Evolutionary conservation across 2,888 invertebrate genomes (phyloP).

Genomic region (Ctena decussata): DNA sequence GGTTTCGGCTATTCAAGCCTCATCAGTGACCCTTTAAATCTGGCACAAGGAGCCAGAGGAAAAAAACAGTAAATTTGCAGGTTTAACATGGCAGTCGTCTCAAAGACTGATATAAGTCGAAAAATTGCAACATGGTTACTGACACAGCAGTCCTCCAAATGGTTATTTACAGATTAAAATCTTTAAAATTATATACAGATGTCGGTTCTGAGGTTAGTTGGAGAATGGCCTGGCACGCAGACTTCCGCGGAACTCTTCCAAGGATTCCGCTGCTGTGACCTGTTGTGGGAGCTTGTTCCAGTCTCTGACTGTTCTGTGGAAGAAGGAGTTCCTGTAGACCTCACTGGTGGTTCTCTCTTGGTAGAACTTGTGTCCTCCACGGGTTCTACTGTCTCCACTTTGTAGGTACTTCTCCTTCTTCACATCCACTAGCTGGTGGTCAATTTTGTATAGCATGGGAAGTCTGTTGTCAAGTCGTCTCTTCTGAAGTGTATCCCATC

Average conservation of each 20-base stretch:
- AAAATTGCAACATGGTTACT: too few species aligned
- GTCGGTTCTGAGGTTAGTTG: too few species aligned
- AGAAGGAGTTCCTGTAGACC: constrained; percentile 5
- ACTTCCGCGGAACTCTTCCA: not conserved
- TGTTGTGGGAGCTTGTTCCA: constrained; percentile 1
- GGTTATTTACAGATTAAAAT: too few species aligned
- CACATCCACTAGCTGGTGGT: constrained; percentile 4
- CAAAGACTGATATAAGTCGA: too few species aligned
- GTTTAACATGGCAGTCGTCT: too few species aligned
- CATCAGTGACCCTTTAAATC: too few species aligned
- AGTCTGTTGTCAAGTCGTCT: constrained; percentile 4
- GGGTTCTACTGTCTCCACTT: constrained; percentile 9
- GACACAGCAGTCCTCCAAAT: too few species aligned
- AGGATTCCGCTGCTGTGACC: not conserved
- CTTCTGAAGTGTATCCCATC: constrained; percentile 18
- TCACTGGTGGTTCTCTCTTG: constrained; percentile 5
- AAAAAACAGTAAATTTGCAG: too few species aligned
- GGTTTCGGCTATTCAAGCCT: too few species aligned
- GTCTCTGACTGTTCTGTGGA: constrained; percentile 1
- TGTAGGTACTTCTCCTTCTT: not conserved
- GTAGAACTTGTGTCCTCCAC: constrained; percentile 8
- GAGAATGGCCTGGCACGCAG: not conserved
- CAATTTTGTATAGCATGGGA: constrained; percentile 22
- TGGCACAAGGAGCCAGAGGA: too few species aligned
- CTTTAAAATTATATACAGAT: too few species aligned